Evolutionary conservation across 2,888 invertebrate species (phyloP), one percentile per base, ranked within the genome.

Genomic region (Drosophila setosimentum): DNA sequence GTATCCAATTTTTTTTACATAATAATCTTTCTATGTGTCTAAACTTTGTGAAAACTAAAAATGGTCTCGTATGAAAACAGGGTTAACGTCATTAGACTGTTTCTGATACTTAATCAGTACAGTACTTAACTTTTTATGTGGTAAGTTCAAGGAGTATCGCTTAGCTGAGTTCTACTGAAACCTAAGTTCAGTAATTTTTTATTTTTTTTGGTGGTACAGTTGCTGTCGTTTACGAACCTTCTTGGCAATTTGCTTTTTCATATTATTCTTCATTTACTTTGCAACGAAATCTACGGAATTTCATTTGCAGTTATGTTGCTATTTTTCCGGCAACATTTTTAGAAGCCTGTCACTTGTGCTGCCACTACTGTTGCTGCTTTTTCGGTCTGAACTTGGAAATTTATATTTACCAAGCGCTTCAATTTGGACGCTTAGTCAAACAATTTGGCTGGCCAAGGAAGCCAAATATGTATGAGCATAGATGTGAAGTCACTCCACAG

Each of bases 201-300:
- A 57, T 55, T 57, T 70, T 53, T 55, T 57, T 70, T 53, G 29
- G 18, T 57, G 35, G 29, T 62, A 37, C 32, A 53, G 18, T 27
- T 48, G 33, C 58, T 58, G 54, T 59, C 68, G 63, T 29, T 68
- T 59, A 54, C 66, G 60, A 74, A 60, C 62, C 58, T 76, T 78
- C 78, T 68, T 65, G 58, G 76, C 82, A 84, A 83, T 89, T 85
- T 89, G 84, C 72, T 84, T 85, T 84, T 87, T 59, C 87, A 73
- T 87, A 89, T 85, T 89, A 87, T 85, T 89, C 82, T 89, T 89
- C 87, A 89, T 87, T 89, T 89, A 82, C 76, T 89, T 87, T 87
- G 89, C 84, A 82, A 67, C 86, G 60, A 77, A 89, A 89, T 86
- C 86, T 83, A 81, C 80, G 83, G 85, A 89, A 89, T 85, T 87